phyloP scores from a whole-genome alignment of 2,113 vertebrate species.

The Propithecus coquereli region DNA sequence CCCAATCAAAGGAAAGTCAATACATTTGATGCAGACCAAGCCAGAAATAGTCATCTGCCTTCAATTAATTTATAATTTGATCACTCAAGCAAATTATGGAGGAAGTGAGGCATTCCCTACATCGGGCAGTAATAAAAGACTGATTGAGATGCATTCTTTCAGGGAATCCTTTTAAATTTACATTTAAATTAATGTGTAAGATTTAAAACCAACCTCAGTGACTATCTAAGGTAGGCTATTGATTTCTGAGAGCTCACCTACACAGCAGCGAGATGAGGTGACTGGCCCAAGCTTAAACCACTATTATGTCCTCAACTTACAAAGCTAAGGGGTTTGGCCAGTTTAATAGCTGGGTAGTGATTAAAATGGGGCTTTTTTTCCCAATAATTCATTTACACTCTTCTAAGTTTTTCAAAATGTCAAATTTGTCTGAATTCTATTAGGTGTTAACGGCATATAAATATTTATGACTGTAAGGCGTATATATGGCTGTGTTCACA shows the following conservation, averaged over 20 bases:
- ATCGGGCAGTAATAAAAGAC: background rate
- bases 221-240: background rate
- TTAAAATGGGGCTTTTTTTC: background rate
- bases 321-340: background rate
- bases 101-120: slow-evolving; percentile 30
- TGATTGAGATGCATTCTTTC: background rate
- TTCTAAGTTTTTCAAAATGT: background rate
- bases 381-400: background rate
- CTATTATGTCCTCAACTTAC: background rate
- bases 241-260: background rate
- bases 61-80: slow-evolving; percentile 62
- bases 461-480: background rate
- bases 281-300: background rate
- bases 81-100: slow-evolving; percentile 33
- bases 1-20: slow-evolving; percentile 42
- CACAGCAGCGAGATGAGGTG: background rate
- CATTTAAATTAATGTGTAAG: background rate
- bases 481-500: background rate
- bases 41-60: slow-evolving; percentile 22
- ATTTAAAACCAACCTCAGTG: background rate
- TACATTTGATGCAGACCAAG: background rate
- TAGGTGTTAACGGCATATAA: background rate
- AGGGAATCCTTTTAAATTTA: background rate
- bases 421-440: background rate
- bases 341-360: background rate